These are phyloP conservation scores for Leucophora obtusa DNA, from an alignment of 2,888 invertebrate species.

Conservation along the genomic window DNA sequence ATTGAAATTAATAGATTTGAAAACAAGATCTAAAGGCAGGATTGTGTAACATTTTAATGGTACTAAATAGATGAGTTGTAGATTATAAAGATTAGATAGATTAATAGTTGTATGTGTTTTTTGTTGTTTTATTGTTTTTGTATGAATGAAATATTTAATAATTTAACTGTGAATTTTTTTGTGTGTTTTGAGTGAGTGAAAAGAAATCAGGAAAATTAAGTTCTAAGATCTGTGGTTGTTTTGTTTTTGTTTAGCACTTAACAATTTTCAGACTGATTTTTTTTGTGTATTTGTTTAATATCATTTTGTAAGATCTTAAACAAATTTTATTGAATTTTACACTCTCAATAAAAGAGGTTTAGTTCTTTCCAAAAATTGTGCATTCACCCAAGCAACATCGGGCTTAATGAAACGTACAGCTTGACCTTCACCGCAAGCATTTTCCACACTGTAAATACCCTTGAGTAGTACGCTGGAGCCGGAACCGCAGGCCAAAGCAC, in stretches of 20 bases:
- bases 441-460: conserved; percentile 88
- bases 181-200: conserved; percentile 22
- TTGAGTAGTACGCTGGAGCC: conserved; percentile 84
- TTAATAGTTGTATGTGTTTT: conserved; percentile 5
- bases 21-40: conserved; percentile 31
- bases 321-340: conserved; percentile 45
- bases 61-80: conserved; percentile 4
- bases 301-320: neutral
- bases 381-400: conserved; percentile 81
- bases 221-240: conserved; percentile 43
- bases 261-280: conserved; percentile 55
- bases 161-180: conserved; percentile 57
- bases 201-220: conserved; percentile 43
- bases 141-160: conserved; percentile 58
- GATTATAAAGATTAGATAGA: neutral
- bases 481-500: conserved; percentile 88
- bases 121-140: neutral
- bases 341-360: conserved; percentile 69
- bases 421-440: conserved; percentile 82
- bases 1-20: neutral
- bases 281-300: neutral
- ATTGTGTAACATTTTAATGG: conserved; percentile 19
- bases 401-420: conserved; percentile 82
- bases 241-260: conserved; percentile 53
- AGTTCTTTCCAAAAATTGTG: conserved; percentile 73